phyloP scores from a whole-genome alignment of 1,140 invertebrate species.

The Calephelis nemesis region DNA sequence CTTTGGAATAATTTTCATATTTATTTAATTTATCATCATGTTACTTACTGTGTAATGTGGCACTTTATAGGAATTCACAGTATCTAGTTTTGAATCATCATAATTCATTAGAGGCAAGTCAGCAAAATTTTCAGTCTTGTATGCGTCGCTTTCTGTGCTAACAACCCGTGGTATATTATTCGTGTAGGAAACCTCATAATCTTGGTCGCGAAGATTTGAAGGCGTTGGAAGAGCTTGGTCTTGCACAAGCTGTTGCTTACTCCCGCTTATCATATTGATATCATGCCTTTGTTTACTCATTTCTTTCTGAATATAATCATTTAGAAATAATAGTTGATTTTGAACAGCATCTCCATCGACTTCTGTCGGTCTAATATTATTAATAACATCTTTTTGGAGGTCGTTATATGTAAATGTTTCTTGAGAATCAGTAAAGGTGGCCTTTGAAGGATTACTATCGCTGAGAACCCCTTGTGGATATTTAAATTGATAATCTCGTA shows the following conservation, averaged over 20 bases:
- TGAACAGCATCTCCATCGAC: conserved; percentile 33
- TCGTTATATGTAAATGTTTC: conserved; percentile 6
- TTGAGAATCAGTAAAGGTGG: not conserved
- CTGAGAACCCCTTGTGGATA: not conserved
- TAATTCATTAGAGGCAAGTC: conserved; percentile 63
- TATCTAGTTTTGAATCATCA: conserved; percentile 53
- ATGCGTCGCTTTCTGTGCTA: conserved; percentile 38
- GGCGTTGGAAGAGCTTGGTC: conserved; percentile 54
- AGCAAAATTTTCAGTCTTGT: conserved; percentile 56
- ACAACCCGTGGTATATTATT: conserved; percentile 55
- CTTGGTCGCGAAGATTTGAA: conserved; percentile 49
- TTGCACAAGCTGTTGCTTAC: conserved; percentile 24
- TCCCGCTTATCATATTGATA: conserved; percentile 7
- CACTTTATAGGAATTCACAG: conserved; percentile 64
- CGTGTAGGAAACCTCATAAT: conserved; percentile 50
- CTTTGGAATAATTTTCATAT: conserved; percentile 2
- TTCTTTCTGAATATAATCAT: conserved; percentile 42
- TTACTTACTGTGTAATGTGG: conserved; percentile 70
- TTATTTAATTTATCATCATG: not conserved
- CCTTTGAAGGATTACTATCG: not conserved
- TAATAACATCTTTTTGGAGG: conserved; percentile 1
- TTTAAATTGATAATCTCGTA: not conserved
- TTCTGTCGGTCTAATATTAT: conserved; percentile 12
- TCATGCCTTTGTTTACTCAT: conserved; percentile 28
- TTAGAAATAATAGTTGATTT: conserved; percentile 34